Evolutionary conservation across 2,797 vertebrate genomes (phyloP).

Genomic region (Neosalanx taihuensis): DNA sequence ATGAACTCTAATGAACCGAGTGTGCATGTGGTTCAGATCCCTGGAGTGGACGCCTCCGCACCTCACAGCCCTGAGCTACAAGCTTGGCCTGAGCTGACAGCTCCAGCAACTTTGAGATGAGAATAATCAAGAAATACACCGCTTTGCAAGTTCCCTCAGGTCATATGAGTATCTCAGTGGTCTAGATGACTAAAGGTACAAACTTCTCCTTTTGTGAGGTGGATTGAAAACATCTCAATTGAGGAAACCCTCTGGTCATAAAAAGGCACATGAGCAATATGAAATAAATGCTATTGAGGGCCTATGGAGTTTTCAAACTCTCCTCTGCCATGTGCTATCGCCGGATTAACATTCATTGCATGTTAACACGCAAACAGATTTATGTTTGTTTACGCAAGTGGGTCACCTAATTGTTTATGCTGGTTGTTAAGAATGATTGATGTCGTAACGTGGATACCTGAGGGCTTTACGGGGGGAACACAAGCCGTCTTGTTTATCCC

Average conservation of each 20-base stretch:
- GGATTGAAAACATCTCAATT: slow-evolving; percentile 20
- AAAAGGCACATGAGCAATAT: slow-evolving; percentile 31
- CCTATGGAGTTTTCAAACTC: slow-evolving; percentile 29
- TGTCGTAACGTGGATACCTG: slow-evolving; percentile 49
- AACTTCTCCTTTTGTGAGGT: slow-evolving; percentile 28
- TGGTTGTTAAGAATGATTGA: slow-evolving; percentile 47
- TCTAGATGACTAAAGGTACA: not conserved
- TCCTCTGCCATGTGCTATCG: slow-evolving; percentile 37
- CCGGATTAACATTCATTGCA: slow-evolving; percentile 33
- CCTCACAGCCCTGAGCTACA: slow-evolving; percentile 17
- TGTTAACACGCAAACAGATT: slow-evolving; percentile 45
- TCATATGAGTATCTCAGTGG: not conserved
- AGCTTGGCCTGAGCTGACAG: slow-evolving; percentile 6
- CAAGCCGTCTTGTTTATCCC: slow-evolving; percentile 56
- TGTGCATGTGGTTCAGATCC: not conserved
- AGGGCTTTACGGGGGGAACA: slow-evolving; percentile 51
- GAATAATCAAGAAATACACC: not conserved
- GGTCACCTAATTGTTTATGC: slow-evolving; percentile 57
- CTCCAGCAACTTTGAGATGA: not conserved
- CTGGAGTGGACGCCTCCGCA: slow-evolving; percentile 12
- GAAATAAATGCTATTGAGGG: slow-evolving; percentile 33
- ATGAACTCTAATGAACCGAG: slow-evolving; percentile 12
- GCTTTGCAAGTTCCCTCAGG: slow-evolving; percentile 16
- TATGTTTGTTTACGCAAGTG: slow-evolving; percentile 55
- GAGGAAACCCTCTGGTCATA: slow-evolving; percentile 13